Evolutionary conservation across 2,888 invertebrate species (phyloP), one percentile per base, ranked within the genome.

Genomic region (Octodonta nipae): DNA sequence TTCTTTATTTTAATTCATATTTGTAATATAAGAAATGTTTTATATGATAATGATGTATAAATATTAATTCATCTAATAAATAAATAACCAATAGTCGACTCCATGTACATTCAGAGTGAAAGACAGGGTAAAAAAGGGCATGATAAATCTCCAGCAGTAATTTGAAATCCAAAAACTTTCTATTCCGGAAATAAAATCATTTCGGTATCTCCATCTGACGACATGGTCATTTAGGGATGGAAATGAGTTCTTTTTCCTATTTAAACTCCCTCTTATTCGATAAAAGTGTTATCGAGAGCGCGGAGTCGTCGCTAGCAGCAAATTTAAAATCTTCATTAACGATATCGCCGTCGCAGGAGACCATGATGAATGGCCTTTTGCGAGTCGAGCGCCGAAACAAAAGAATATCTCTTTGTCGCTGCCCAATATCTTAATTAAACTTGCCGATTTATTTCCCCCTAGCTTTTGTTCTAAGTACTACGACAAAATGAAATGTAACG

Each of bases 351-450:
- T 45, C 45, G 43, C 49, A 49, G 50, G 10, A 12, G 17, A 22
- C 47, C 55, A 52, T 58, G 59, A 59, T 57, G 57, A 52, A 59
- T 59, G 52, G 56, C 52, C 46, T 49, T 45, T n/a, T n/a, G 11
- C 43, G 46, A 47, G 52, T 54, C 48, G n/a, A n/a, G 45, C 49
- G 49, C 47, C 52, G 56, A 61, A 58, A 61, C 60, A 61, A 61
- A 61, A 60, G 61, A 60, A 58, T 59, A 57, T 55, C 56, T 56
- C 54, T 44, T 46, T 47, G 13, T 40, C 40, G 50, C 54, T 56
- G 60, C 52, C 60, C 60, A 60, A 61, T 61, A 64, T 64, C 63
- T 64, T 64, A 64, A 64, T 64, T 64, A 64, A 64, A 63, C 51
- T 63, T 57, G 58, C 61, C 61, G 61, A 63, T 64, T 64, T 62